These are phyloP conservation scores for Heliothis subflexa DNA, from an alignment of 1,140 invertebrate species.

Conservation along the genomic window DNA sequence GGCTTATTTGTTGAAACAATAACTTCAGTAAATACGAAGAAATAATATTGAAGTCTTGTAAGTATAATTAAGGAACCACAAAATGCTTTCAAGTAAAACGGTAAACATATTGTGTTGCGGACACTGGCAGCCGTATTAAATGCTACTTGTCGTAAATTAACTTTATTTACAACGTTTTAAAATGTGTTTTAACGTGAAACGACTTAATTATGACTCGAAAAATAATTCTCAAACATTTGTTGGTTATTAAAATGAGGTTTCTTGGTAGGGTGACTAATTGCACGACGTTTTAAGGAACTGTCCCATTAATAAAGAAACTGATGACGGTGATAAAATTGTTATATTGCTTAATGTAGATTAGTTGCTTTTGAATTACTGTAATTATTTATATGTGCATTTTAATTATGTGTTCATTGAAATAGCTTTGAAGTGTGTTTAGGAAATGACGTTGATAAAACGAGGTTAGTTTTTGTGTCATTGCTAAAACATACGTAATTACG, in stretches of 20 bases:
- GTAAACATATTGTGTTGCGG: conserved; percentile 42
- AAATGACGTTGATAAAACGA: background rate
- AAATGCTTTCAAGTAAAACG: conserved; percentile 48
- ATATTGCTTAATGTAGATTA: conserved; percentile 32
- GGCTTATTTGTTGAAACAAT: conserved; percentile 69
- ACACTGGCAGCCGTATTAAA: conserved; percentile 8
- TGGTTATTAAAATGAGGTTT: conserved; percentile 55
- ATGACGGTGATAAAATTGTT: conserved; percentile 43
- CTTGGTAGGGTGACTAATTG: conserved; percentile 52
- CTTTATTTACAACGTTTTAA: conserved; percentile 61
- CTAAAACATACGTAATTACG: background rate
- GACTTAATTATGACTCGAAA: conserved; percentile 64
- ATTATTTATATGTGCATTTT: conserved; percentile 9
- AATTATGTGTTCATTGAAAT: conserved; percentile 18
- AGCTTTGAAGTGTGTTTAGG: background rate
- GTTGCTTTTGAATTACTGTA: conserved; percentile 15
- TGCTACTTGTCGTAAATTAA: conserved; percentile 52
- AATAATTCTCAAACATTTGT: conserved; percentile 65
- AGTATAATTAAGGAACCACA: conserved; percentile 48
- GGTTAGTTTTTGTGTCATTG: background rate
- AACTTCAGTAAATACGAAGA: conserved; percentile 60
- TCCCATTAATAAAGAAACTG: conserved; percentile 29
- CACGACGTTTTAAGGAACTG: conserved; percentile 36
- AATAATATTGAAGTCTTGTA: conserved; percentile 45
- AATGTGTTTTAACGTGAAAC: conserved; percentile 60